These are phyloP conservation scores for Lacerta viridis DNA, from an alignment of 2,797 vertebrate species.

Conservation along the genomic window DNA sequence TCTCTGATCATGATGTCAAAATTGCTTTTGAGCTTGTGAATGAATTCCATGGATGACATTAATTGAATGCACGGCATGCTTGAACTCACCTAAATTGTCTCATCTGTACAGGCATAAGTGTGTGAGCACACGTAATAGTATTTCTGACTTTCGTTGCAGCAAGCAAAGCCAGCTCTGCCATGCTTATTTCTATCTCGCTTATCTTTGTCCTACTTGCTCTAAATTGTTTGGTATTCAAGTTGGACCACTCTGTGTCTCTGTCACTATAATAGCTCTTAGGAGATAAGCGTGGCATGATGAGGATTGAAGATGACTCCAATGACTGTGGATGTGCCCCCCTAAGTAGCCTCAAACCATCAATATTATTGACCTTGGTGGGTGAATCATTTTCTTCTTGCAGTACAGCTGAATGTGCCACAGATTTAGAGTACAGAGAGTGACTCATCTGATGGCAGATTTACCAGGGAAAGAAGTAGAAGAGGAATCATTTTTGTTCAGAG, in stretches of 20 bases:
- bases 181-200: background rate
- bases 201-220: conserved; percentile 31
- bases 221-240: conserved; percentile 5
- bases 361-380: conserved; percentile 55
- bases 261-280: conserved; percentile 10
- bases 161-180: background rate
- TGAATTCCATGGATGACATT: background rate
- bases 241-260: conserved; percentile 15
- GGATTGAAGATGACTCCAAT: conserved; percentile 1
- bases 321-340: conserved; percentile 11
- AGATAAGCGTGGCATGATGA: background rate
- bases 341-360: conserved; percentile 48
- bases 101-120: background rate
- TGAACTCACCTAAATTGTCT: background rate
- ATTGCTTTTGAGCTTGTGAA: background rate
- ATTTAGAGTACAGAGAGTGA: conserved; percentile 50
- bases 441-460: conserved; percentile 46
- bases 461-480: conserved; percentile 41
- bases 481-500: conserved; percentile 21
- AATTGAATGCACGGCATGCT: background rate
- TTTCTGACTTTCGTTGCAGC: background rate
- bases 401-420: conserved; percentile 29
- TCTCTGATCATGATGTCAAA: background rate
- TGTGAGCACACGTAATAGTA: background rate
- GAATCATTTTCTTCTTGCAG: conserved; percentile 49